phyloP scores from a whole-genome alignment of 1,140 invertebrate genomes.

The Leptopilina clavipes region DNA sequence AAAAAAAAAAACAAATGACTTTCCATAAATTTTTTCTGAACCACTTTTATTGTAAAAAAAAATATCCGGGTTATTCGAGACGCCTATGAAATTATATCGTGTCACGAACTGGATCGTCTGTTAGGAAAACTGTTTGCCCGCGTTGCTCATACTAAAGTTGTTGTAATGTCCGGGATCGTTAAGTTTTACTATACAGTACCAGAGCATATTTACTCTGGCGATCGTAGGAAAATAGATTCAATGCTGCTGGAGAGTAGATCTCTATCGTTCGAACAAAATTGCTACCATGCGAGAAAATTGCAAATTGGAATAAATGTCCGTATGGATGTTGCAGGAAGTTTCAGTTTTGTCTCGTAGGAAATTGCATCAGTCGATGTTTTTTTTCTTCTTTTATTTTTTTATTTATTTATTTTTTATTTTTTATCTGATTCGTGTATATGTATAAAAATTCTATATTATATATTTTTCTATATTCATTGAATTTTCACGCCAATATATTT shows the following conservation, averaged over 20 bases:
- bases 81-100: neutral
- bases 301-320: conserved; percentile 49
- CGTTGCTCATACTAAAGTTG: neutral
- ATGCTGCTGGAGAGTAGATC: conserved; percentile 46
- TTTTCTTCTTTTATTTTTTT: no score
- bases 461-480: no score
- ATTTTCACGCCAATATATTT: no score
- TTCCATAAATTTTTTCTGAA: neutral
- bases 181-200: conserved; percentile 49
- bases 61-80: neutral
- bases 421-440: no score
- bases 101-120: neutral
- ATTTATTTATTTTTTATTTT: no score
- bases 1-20: neutral
- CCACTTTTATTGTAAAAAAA: neutral
- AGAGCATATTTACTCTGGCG: conserved; percentile 46
- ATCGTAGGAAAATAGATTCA: conserved; percentile 41
- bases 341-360: conserved; percentile 47
- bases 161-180: conserved; percentile 39
- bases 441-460: no score
- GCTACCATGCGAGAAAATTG: conserved; percentile 45
- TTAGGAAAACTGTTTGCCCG: neutral
- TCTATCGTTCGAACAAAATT: conserved; percentile 39
- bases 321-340: conserved; percentile 24
- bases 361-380: conserved; percentile 38